Conservation (phyloP, 2,797 vertebrate genomes). For the Gila robusta region DNA sequence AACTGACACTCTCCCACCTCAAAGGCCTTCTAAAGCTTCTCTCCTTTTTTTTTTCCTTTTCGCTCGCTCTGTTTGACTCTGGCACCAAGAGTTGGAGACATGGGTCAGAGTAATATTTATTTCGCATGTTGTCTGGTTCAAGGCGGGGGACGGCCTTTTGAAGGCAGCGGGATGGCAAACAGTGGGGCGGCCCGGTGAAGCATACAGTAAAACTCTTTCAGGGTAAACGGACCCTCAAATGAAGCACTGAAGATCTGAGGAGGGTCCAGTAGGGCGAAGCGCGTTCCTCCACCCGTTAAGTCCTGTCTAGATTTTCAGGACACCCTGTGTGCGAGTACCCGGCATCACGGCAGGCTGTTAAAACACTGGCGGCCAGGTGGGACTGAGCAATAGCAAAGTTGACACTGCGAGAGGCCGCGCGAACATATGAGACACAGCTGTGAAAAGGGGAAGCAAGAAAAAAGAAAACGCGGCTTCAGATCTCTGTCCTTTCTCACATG, state of each 20-base stretch:
- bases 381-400: conserved; percentile 77
- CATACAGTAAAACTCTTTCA: conserved; percentile 72
- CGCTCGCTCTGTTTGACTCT: conserved; percentile 62
- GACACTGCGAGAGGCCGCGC: conserved; percentile 77
- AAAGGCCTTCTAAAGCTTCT: conserved; percentile 35
- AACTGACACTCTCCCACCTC: conserved; percentile 17
- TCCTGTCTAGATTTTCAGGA: conserved; percentile 67
- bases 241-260: conserved; percentile 70
- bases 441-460: conserved; percentile 59
- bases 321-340: conserved; percentile 66
- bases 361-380: conserved; percentile 79
- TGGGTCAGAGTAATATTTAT: conserved; percentile 84
- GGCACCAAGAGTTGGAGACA: conserved; percentile 69
- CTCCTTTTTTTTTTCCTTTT: conserved; percentile 46
- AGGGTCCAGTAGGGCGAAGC: conserved; percentile 57
- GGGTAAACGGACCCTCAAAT: conserved; percentile 75
- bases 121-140: conserved; percentile 75
- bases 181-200: conserved; percentile 61
- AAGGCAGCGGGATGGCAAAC: conserved; percentile 69
- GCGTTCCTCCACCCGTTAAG: conserved; percentile 64
- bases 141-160: conserved; percentile 75
- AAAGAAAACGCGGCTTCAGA: conserved; percentile 32
- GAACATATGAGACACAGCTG: conserved; percentile 84
- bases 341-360: conserved; percentile 73
- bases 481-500: conserved; percentile 30